Conservation (phyloP, 2,113 vertebrate species). For the Holacanthus passer region DNA sequence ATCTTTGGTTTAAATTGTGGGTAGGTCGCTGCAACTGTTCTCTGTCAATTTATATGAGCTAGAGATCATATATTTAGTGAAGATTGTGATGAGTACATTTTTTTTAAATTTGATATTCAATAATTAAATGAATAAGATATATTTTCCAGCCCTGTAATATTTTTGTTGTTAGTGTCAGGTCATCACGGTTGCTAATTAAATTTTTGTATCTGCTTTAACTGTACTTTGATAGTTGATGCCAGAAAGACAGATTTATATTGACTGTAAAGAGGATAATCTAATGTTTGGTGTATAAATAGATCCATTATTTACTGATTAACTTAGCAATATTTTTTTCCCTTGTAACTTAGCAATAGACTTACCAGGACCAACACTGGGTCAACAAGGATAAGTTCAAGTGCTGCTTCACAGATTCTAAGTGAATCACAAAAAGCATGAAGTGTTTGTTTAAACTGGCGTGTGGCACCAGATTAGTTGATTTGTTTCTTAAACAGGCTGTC, state of each 20-base stretch:
- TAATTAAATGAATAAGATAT: background rate
- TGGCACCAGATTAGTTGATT: background rate
- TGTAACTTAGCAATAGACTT: background rate
- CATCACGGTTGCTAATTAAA: background rate
- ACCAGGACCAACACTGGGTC: background rate
- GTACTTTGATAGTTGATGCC: background rate
- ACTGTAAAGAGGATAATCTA: background rate
- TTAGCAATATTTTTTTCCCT: background rate
- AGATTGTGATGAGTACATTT: background rate
- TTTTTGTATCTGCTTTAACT: background rate
- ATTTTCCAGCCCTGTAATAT: background rate
- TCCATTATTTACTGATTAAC: background rate
- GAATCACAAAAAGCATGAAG: background rate
- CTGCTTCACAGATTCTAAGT: background rate
- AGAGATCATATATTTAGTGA: background rate
- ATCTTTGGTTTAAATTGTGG: background rate
- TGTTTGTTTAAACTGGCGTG: background rate
- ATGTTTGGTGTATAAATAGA: background rate
- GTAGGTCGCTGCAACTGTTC: background rate
- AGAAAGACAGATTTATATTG: background rate
- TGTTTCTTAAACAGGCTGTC: conserved; percentile 73
- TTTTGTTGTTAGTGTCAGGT: background rate
- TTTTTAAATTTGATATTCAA: background rate
- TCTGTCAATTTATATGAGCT: background rate
- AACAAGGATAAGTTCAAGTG: background rate